Conservation (phyloP, 2,888 invertebrate species). For the Onthophagus sagittarius region DNA sequence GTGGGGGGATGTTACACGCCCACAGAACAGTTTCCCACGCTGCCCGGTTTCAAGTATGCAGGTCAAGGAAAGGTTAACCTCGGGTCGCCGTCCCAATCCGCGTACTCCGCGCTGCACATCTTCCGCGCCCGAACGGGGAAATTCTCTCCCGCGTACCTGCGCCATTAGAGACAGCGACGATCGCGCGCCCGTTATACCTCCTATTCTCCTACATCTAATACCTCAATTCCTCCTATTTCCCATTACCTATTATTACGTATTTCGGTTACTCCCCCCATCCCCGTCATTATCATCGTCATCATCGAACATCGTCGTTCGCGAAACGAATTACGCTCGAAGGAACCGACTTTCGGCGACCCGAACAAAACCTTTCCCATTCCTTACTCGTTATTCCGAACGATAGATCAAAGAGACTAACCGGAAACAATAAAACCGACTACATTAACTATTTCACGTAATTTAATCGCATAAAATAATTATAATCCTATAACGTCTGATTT, state of each 20-base stretch:
- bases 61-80: constrained; percentile 61
- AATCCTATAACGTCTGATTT: not conserved
- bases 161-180: not conserved
- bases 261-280: not conserved
- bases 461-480: not conserved
- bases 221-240: not conserved
- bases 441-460: not conserved
- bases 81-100: constrained; percentile 49
- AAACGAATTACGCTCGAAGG: too few relatives aligned
- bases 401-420: not conserved
- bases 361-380: too few relatives aligned
- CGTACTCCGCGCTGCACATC: constrained; percentile 34
- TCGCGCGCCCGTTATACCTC: not conserved
- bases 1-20: constrained; percentile 53
- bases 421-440: not conserved
- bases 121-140: constrained; percentile 16
- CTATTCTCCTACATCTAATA: not conserved
- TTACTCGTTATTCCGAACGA: too few relatives aligned
- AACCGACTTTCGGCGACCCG: too few relatives aligned
- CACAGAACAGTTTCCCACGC: constrained; percentile 52
- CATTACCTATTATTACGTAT: not conserved
- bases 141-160: constrained; percentile 11
- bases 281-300: too few relatives aligned
- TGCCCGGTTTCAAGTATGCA: constrained; percentile 61
- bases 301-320: too few relatives aligned